phyloP scores from a whole-genome alignment of 1,140 invertebrate genomes.

The Aphaenogaster ashmeadi region DNA sequence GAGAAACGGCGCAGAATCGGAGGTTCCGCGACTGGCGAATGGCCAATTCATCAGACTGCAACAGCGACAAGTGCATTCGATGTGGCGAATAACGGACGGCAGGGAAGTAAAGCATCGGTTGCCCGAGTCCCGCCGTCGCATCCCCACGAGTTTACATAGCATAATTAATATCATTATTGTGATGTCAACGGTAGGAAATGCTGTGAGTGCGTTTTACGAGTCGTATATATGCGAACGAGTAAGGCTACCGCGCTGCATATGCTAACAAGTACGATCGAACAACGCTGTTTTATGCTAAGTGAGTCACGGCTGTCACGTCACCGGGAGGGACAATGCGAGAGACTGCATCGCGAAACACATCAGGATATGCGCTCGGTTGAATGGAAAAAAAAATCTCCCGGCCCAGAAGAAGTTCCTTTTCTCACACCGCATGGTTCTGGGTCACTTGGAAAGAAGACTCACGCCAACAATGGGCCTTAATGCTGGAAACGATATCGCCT shows the following conservation, averaged over 20 bases:
- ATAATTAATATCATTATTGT: slow-evolving; percentile 80
- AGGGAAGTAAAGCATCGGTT: slow-evolving; percentile 18
- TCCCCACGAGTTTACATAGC: slow-evolving; percentile 48
- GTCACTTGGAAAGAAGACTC: slow-evolving; percentile 30
- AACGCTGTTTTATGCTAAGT: slow-evolving; percentile 77
- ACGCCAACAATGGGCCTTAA: slow-evolving; percentile 19
- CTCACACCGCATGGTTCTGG: slow-evolving; percentile 12
- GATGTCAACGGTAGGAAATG: slow-evolving; percentile 72
- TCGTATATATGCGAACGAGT: slow-evolving; percentile 64
- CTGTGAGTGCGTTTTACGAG: slow-evolving; percentile 71
- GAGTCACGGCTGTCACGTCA: slow-evolving; percentile 70
- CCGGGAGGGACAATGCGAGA: slow-evolving; percentile 67
- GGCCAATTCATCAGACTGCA: slow-evolving; percentile 54
- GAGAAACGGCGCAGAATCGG: slow-evolving; percentile 41
- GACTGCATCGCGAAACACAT: slow-evolving; percentile 66
- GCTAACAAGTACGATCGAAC: slow-evolving; percentile 76
- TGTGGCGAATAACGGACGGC: slow-evolving; percentile 23
- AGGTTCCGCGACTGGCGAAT: slow-evolving; percentile 40
- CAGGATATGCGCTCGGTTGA: slow-evolving; percentile 64
- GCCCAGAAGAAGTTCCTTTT: slow-evolving; percentile 31
- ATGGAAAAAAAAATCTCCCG: slow-evolving; percentile 36
- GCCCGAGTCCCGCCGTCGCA: not conserved
- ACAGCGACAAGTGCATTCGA: slow-evolving; percentile 45
- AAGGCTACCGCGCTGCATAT: slow-evolving; percentile 72
- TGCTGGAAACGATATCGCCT: not conserved